These are phyloP conservation scores for Lagenorhynchus albirostris DNA, from an alignment of 2,113 vertebrate species.

Conservation along the genomic window DNA sequence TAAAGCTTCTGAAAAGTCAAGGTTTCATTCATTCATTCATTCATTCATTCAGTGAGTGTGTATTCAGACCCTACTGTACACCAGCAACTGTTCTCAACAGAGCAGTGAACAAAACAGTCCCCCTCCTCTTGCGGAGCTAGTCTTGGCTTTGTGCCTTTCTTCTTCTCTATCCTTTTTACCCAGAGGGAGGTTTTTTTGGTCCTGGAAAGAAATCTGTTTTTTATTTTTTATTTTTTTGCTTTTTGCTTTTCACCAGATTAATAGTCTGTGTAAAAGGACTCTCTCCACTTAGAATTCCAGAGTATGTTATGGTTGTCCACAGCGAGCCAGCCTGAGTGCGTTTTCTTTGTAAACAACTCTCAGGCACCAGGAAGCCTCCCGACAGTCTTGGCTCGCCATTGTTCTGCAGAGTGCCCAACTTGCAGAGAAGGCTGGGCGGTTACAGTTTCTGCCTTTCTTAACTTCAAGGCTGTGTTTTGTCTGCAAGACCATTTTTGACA, in stretches of 20 bases:
- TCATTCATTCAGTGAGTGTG: neutral
- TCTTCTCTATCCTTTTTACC: neutral
- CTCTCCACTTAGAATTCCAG: neutral
- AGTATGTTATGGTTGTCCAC: neutral
- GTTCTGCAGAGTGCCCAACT: neutral
- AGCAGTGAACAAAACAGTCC: neutral
- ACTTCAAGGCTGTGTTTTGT: slow-evolving; percentile 57
- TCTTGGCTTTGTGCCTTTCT: neutral
- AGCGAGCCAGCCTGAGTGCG: slow-evolving; percentile 1
- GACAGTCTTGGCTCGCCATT: neutral
- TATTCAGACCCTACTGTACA: neutral
- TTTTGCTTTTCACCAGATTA: neutral
- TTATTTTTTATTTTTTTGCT: neutral
- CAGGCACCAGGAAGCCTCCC: slow-evolving; percentile 28
- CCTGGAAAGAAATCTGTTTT: neutral
- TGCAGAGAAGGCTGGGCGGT: slow-evolving; percentile 32
- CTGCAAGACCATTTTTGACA: slow-evolving; percentile 59
- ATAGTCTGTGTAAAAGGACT: neutral
- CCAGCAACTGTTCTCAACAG: neutral
- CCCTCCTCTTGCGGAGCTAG: neutral
- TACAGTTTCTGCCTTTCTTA: neutral
- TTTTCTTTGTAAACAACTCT: slow-evolving; percentile 53
- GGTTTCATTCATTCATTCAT: neutral
- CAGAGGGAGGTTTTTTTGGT: neutral
- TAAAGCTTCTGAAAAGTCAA: neutral